Base-by-base conservation (phyloP, 1,140 invertebrate species). In the Brachionus manjavacas region DNA sequence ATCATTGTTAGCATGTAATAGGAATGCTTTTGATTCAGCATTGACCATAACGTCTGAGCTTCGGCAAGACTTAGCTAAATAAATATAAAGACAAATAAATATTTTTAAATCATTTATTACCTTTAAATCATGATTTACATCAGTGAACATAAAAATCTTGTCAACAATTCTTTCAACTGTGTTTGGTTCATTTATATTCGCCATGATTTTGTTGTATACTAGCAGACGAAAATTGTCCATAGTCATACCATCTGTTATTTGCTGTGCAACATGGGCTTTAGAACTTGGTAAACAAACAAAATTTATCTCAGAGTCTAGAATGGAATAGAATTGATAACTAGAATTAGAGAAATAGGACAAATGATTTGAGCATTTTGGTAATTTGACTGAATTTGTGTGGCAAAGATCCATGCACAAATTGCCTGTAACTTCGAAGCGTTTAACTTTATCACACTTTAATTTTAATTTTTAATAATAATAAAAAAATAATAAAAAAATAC, bases 401-500 rank as follows among this genome's bases (percentile, higher is more conserved):
- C 72, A 76, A 12, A 76, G 46, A 14, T 76, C 72, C 72, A 76
- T 76, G 25, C 72, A 76, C 25, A 76, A 76, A 49, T 76, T 76
- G 4, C 72, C 72, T 4, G 43, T 76, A 2, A 76, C 12, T 76
- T 76, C 41, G 25, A 28, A 41, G 6, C 35, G 11, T 20, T 72
- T 72, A 16, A 41, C 39, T 72, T 9, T 39, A 72, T 35, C 68
- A 41, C 68, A 72, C 68, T 72, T 72, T 6, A 39, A 72, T 20
- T 35, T 7, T 41, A 43, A n/a, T 35, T 72, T 72, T 43, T 6
- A 16, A 41, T 16, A 41, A 20, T 43, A 14, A 7, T 11, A 16
- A 72, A 72, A 39, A 39, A 2, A 35, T 14, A 31, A 31, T 6
- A 70, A 11, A 31, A 31, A n/a, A 35, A 72, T 72, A 72, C 68